These are phyloP conservation scores for Frankliniella fusca DNA, from an alignment of 2,888 invertebrate species.

Conservation along the genomic window DNA sequence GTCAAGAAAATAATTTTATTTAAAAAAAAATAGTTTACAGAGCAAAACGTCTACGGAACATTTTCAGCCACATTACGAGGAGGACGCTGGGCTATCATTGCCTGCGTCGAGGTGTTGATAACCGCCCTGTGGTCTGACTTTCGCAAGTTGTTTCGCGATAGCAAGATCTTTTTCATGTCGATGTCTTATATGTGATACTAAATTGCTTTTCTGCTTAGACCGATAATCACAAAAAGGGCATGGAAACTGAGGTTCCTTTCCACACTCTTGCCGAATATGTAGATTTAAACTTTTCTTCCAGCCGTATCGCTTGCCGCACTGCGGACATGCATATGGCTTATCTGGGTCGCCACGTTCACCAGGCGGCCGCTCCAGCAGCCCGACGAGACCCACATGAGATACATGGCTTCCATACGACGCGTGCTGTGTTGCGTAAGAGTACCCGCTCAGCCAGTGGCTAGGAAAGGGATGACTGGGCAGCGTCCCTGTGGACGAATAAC, in stretches of 20 bases:
- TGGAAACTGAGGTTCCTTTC: background rate
- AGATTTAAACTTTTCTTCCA: constrained; percentile 10
- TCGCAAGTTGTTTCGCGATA: background rate
- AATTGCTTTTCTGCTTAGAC: background rate
- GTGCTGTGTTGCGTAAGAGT: too few species aligned
- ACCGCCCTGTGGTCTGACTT: background rate
- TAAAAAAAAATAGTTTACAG: too few species aligned
- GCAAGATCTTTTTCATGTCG: background rate
- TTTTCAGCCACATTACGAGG: background rate
- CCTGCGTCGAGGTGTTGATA: background rate
- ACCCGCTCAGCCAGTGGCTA: background rate
- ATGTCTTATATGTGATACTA: background rate
- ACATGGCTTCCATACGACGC: too few species aligned
- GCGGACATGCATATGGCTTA: constrained; percentile 54
- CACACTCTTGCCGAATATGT: background rate
- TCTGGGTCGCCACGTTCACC: constrained; percentile 24
- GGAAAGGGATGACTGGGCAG: background rate
- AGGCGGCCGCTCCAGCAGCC: background rate
- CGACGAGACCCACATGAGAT: background rate
- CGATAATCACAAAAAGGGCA: background rate
- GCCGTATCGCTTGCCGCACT: constrained; percentile 54
- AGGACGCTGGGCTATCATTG: background rate
- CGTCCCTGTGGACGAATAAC: background rate
- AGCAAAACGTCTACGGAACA: too few species aligned
- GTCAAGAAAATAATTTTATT: too few species aligned